Evolutionary conservation across 2,113 vertebrate species (phyloP), one percentile per base, ranked within the genome.

Genomic region (Hydrolagus affinis): DNA sequence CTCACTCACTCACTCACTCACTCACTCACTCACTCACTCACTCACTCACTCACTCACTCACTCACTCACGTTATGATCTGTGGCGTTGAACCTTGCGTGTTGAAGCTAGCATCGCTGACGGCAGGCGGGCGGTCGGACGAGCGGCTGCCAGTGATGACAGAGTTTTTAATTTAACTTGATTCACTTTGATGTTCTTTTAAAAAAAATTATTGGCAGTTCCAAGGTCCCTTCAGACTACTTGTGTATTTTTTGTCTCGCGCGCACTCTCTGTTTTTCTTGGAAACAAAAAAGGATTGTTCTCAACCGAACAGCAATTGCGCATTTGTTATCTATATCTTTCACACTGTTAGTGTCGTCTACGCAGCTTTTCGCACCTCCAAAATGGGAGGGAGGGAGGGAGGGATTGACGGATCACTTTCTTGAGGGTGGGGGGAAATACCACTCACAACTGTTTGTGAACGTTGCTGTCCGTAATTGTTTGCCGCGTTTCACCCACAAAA

Each of bases 71-170:
- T 25, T 19, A 17, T 30, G 23, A 66, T 66, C 66, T 10, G 28
- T 83, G 60, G 1, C 21, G 78, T 25, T 28, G 90, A 94, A 92
- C 90, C 91, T 91, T 93, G 88, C 95, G 90, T 94, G 95, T 95
- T 92, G 93, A 91, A 95, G 93, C 95, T 93, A 92, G 95, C 92
- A 94, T 92, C 90, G 94, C 95, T 94, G 90, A 92, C 93, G 94
- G 95, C 94, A 94, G 94, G 95, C 94, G 92, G 94, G 93, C 94
- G 94, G 92, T 92, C 44, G 44, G 6, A 6, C 44, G 44, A 44
- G 44, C 6, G 44, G 6, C 44, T 94, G 91, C 93, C 93, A 92
- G 89, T 94, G 94, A 44, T 94, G 94, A 95, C 94, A 94, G 93
- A 92, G 88, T 93, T 94, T 94, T 93, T 94, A 94, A 94, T 94